Evolutionary conservation across 2,888 invertebrate genomes (phyloP).

Genomic region (Amiota minor): DNA sequence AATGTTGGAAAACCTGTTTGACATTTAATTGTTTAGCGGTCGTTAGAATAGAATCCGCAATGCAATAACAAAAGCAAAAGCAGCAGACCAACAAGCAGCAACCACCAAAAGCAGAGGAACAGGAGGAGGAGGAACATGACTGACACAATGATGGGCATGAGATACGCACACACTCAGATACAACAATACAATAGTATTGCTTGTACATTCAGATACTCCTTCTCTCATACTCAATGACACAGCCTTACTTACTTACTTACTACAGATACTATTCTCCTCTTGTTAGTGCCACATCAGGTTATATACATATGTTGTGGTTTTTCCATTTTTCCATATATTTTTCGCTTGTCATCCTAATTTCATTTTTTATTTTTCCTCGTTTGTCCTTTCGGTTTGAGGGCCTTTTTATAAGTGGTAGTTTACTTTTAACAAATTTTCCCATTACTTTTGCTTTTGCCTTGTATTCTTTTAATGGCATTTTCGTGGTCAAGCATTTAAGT

Average conservation of each 20-base stretch:
- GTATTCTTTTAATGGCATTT: slow-evolving; percentile 58
- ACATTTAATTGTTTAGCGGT: slow-evolving; percentile 57
- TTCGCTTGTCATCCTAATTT: slow-evolving; percentile 29
- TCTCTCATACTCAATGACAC: slow-evolving; percentile 2
- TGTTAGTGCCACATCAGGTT: slow-evolving; percentile 37
- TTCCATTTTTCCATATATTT: slow-evolving; percentile 4
- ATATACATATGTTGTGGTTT: slow-evolving; percentile 40
- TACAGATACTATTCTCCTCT: not conserved
- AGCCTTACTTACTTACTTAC: not conserved
- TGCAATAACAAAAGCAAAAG: slow-evolving; percentile 48
- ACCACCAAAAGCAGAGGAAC: slow-evolving; percentile 26
- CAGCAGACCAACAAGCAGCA: slow-evolving; percentile 48
- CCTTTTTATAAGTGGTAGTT: no score
- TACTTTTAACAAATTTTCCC: slow-evolving; percentile 39
- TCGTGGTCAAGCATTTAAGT: slow-evolving; percentile 66
- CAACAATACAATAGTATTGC: slow-evolving; percentile 7
- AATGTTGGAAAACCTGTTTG: slow-evolving; percentile 52
- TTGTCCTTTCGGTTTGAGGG: slow-evolving; percentile 46
- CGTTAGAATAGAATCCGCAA: slow-evolving; percentile 31
- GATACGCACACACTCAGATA: slow-evolving; percentile 35
- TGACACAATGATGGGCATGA: slow-evolving; percentile 60
- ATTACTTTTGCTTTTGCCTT: slow-evolving; percentile 40
- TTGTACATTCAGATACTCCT: slow-evolving; percentile 25
- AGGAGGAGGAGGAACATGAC: not conserved
- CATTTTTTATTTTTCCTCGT: slow-evolving; percentile 53